Evolutionary conservation across 2,113 vertebrate species (phyloP).

Genomic region (Uria lomvia): DNA sequence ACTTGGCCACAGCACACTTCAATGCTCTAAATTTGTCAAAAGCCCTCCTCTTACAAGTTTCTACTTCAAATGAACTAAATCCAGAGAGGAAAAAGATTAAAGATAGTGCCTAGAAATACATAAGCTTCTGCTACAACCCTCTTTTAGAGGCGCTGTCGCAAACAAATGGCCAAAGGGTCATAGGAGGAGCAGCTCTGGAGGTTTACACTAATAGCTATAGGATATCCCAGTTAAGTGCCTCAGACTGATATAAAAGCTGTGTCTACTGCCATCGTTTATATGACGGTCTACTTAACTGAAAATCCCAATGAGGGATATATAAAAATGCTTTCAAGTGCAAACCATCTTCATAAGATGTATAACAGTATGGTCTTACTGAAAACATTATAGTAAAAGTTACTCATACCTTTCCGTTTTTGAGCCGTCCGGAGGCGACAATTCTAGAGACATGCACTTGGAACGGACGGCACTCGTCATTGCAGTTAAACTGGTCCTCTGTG

Average conservation of each 20-base stretch:
- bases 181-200: neutral
- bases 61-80: neutral
- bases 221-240: neutral
- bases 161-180: accelerated
- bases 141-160: neutral
- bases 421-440: constrained; percentile 36
- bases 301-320: neutral
- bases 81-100: neutral
- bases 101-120: neutral
- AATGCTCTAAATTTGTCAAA: neutral
- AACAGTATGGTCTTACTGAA: neutral
- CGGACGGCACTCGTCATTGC: neutral
- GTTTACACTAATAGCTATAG: neutral
- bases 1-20: neutral
- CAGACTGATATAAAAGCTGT: neutral
- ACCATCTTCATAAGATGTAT: neutral
- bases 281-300: neutral
- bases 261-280: neutral
- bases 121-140: neutral
- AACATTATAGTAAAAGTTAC: neutral
- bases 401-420: constrained; percentile 45
- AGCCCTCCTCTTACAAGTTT: neutral
- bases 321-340: neutral
- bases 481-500: neutral
- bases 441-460: constrained; percentile 49